Evolutionary conservation across 2,113 vertebrate species (phyloP).

Genomic region (Oenanthe oenanthe): DNA sequence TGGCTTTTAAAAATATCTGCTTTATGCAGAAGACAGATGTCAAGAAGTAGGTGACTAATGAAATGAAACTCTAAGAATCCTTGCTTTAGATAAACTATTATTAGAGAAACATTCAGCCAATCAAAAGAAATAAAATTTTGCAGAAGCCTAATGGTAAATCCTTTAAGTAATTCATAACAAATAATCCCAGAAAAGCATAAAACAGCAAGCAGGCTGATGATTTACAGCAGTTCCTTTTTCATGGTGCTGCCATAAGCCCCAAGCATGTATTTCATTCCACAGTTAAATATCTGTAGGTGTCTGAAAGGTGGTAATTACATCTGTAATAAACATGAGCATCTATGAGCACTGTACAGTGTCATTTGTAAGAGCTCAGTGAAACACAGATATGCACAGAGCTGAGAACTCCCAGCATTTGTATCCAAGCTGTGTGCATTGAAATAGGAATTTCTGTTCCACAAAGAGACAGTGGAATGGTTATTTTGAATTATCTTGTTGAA

Average conservation of each 20-base stretch:
- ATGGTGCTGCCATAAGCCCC: background rate
- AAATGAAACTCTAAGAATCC: slow-evolving; percentile 43
- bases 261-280: background rate
- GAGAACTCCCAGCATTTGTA: background rate
- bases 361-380: background rate
- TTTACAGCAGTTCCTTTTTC: background rate
- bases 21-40: slow-evolving; percentile 25
- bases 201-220: background rate
- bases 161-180: background rate
- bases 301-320: background rate
- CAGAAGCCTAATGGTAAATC: background rate
- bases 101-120: background rate
- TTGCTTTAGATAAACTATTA: slow-evolving; percentile 25
- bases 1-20: background rate
- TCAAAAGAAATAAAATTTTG: background rate
- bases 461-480: background rate
- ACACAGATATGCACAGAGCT: background rate
- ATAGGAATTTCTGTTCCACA: background rate
- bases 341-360: background rate
- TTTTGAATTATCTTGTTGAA: background rate
- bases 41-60: slow-evolving; percentile 60
- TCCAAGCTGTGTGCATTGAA: background rate
- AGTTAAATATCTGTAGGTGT: background rate
- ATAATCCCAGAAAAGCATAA: background rate
- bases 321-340: background rate